Evolutionary conservation across 2,797 vertebrate genomes (phyloP).

Genomic region (Denticeps clupeoides): DNA sequence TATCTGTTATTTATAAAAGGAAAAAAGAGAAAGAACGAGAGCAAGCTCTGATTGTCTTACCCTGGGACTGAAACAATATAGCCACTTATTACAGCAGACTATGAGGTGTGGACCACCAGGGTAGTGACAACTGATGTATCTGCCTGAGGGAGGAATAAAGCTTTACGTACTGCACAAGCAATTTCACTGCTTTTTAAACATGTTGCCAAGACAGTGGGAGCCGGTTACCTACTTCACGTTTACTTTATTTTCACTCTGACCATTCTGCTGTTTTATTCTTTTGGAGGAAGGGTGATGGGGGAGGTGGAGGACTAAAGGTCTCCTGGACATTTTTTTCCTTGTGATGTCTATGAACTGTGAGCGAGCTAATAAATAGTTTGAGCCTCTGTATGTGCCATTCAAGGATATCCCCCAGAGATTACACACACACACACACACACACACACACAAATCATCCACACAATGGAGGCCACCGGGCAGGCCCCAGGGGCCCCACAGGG

Average conservation of each 20-base stretch:
- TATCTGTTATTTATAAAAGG: too few relatives aligned
- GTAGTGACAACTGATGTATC: slow-evolving; percentile 85
- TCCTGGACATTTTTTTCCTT: slow-evolving; percentile 83
- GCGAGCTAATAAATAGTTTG: slow-evolving; percentile 92
- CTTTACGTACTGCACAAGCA: slow-evolving; percentile 98
- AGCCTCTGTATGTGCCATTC: slow-evolving; percentile 82
- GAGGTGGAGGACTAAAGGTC: slow-evolving; percentile 65
- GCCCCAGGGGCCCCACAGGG: slow-evolving; percentile 63
- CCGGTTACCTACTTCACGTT: slow-evolving; percentile 76
- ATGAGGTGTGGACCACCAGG: slow-evolving; percentile 90
- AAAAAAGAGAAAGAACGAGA: slow-evolving; percentile 26
- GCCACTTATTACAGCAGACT: slow-evolving; percentile 77
- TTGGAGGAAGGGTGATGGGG: slow-evolving; percentile 31
- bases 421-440: too few relatives aligned
- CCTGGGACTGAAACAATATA: slow-evolving; percentile 63
- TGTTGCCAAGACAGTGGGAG: slow-evolving; percentile 96
- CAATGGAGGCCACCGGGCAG: slow-evolving; percentile 73
- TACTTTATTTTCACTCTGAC: slow-evolving; percentile 40
- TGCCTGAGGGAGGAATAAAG: slow-evolving; percentile 88
- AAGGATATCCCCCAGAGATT: slow-evolving; percentile 81
- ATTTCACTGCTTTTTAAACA: slow-evolving; percentile 98
- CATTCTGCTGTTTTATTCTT: slow-evolving; percentile 19
- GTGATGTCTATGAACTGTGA: slow-evolving; percentile 84
- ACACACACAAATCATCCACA: slow-evolving; percentile 91
- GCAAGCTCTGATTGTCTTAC: slow-evolving; percentile 57